Conservation (phyloP, 92 coral and sea anemone species). For the Montipora capitata region DNA sequence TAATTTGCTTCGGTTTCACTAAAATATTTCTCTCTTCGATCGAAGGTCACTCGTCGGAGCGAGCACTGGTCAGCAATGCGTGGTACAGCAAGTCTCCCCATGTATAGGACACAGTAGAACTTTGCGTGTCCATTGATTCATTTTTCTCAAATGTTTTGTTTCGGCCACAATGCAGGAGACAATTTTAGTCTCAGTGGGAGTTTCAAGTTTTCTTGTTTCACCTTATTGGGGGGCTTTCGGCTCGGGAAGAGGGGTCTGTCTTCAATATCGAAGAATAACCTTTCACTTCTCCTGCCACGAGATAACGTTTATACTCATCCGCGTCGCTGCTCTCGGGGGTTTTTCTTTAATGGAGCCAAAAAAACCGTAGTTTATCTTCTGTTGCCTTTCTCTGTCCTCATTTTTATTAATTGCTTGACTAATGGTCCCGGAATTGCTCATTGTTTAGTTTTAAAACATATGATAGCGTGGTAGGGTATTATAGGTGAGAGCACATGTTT, state of each 20-base stretch:
- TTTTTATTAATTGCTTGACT: neutral
- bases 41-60: too few relatives aligned
- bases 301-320: too few relatives aligned
- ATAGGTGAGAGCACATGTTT: too few relatives aligned
- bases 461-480: neutral
- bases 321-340: too few relatives aligned
- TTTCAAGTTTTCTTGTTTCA: neutral
- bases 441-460: conserved; percentile 3
- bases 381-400: neutral
- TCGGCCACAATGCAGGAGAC: neutral
- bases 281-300: too few relatives aligned
- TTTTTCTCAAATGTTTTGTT: neutral
- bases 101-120: too few relatives aligned
- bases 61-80: too few relatives aligned
- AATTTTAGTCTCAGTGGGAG: neutral
- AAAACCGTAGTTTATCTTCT: neutral
- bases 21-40: too few relatives aligned
- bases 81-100: too few relatives aligned
- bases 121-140: neutral
- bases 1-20: too few relatives aligned
- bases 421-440: neutral
- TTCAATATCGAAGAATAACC: too few relatives aligned
- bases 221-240: neutral
- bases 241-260: too few relatives aligned
- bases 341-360: neutral